phyloP scores from a whole-genome alignment of 2,888 invertebrate genomes.

The Catocala nupta region DNA sequence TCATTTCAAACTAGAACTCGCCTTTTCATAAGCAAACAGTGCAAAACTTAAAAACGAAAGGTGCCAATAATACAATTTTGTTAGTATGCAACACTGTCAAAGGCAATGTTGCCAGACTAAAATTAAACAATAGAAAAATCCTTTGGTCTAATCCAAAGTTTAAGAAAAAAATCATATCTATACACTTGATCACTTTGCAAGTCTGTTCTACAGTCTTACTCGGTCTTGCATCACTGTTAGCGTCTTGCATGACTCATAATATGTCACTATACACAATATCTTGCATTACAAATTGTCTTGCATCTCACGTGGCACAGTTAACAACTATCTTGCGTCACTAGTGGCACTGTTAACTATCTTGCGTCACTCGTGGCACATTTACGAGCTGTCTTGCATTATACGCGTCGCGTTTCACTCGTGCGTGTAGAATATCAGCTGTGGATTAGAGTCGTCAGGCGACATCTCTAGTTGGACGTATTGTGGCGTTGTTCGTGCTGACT shows the following conservation, averaged over 20 bases:
- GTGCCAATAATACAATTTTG: conserved; percentile 38
- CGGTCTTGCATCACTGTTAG: neutral
- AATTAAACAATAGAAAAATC: conserved; percentile 36
- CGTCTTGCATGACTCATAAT: no score
- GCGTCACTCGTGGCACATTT: conserved; percentile 6
- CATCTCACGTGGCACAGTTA: conserved; percentile 20
- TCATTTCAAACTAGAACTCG: conserved; percentile 10
- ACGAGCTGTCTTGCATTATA: conserved; percentile 17
- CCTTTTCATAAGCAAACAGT: conserved; percentile 38
- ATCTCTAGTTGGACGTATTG: conserved; percentile 83
- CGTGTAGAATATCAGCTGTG: conserved; percentile 95
- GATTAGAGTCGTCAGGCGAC: conserved; percentile 89
- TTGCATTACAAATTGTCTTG: conserved; percentile 23
- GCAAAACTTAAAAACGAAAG: conserved; percentile 30
- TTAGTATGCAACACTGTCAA: conserved; percentile 39
- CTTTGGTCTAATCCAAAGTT: conserved; percentile 51
- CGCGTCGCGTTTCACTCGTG: conserved; percentile 81
- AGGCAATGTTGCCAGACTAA: conserved; percentile 34
- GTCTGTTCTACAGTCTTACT: conserved; percentile 47
- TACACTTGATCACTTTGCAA: conserved; percentile 45
- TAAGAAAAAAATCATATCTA: conserved; percentile 30
- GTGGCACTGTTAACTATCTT: conserved; percentile 11
- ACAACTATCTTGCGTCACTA: conserved; percentile 25
- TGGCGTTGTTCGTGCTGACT: conserved; percentile 82
- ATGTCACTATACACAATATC: conserved; percentile 18